Evolutionary conservation across 2,888 invertebrate species (phyloP), one percentile per base, ranked within the genome.

Genomic region (Euzophera pinguis): DNA sequence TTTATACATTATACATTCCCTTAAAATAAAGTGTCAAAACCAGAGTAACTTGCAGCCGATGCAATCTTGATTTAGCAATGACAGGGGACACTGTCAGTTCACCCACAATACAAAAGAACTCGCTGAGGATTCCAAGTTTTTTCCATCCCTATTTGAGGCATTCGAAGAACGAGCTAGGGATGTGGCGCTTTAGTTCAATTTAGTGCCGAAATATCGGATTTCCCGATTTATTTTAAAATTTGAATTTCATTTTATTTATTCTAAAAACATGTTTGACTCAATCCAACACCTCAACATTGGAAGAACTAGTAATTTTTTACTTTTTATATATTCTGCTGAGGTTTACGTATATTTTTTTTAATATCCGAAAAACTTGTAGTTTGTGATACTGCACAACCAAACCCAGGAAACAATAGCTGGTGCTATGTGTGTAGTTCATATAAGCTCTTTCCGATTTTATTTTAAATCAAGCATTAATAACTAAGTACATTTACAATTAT

Each of bases 71-170:
- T 51, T 43, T 37, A 17, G 13, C 34, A 51, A 35, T 60, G 58
- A 60, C 57, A 60, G 56, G n/a, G 52, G 52, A 60, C 57, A 58
- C 56, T n/a, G n/a, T n/a, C n/a, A 51, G 51, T 49, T 53, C 53
- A 37, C 35, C 47, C 27, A 52, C 48, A 50, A 50, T 48, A 59
- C 58, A 61, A 57, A 58, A 54, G 59, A 42, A 54, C 53, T 54
- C 54, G 55, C 55, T 53, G 54, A 47, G 47, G 41, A n/a, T 53
- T 27, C 9, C 16, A 47, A 32, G 27, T 48, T 58, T 59, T 61
- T 69, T 73, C 70, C 65, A 50, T 49, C 56, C 71, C 75, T 75
- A 75, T 80, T 74, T 69, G 70, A 70, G 67, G 74, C 69, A 76
- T 77, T 73, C 73, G 63, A 62, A 69, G 62, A 71, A 75, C 74